Percentiles rank a stretch among this genome's conserved stretches.
Evolutionary conservation across 2,888 invertebrate genomes (phyloP).

Genomic region (Leptinotarsa peninsularis): DNA sequence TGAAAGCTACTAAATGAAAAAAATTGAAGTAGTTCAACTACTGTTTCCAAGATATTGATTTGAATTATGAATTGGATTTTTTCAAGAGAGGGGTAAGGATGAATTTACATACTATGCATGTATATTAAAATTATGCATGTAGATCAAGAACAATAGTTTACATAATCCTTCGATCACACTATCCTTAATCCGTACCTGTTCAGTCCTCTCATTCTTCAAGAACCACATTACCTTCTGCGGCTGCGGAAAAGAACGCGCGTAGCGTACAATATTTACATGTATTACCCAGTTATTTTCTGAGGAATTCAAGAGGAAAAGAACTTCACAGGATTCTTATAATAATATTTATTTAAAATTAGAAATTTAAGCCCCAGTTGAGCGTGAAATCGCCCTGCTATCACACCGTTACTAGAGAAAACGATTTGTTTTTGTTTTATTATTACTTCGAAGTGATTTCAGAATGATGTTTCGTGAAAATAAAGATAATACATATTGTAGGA

Average conservation of each 20-base stretch:
- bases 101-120: too few species aligned
- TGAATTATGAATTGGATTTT: too few species aligned
- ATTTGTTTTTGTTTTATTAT: background rate
- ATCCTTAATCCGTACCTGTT: background rate
- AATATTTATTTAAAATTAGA: conserved; percentile 34
- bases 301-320: conserved; percentile 25
- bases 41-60: too few species aligned
- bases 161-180: too few species aligned
- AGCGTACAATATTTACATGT: conserved; percentile 20
- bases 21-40: too few species aligned
- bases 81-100: too few species aligned
- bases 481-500: background rate
- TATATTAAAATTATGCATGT: too few species aligned
- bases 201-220: background rate
- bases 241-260: background rate
- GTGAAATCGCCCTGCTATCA: conserved; percentile 25
- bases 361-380: conserved; percentile 26
- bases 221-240: background rate
- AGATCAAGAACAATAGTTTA: too few species aligned
- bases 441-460: background rate
- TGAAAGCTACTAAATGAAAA: too few species aligned
- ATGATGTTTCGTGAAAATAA: background rate
- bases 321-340: conserved; percentile 19
- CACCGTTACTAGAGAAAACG: background rate
- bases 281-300: conserved; percentile 25